These are phyloP conservation scores for Acleris emargana DNA, from an alignment of 2,888 invertebrate species.

Conservation along the genomic window DNA sequence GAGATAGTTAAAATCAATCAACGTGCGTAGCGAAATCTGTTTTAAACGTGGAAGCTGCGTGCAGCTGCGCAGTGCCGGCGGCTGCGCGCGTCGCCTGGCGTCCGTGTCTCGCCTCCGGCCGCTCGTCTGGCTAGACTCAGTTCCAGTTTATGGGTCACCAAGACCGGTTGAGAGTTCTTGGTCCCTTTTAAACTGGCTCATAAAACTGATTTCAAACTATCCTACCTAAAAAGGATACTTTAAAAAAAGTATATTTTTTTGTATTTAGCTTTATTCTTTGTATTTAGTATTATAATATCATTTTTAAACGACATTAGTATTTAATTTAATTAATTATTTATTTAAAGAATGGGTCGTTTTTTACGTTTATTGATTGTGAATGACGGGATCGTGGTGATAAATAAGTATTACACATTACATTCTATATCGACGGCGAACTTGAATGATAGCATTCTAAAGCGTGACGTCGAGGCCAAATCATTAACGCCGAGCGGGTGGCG, in stretches of 20 bases:
- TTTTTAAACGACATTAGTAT: too few relatives aligned
- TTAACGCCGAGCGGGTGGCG: slow-evolving; percentile 11
- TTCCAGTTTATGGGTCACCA: slow-evolving; percentile 37
- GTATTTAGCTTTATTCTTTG: too few relatives aligned
- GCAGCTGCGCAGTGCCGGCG: slow-evolving; percentile 36
- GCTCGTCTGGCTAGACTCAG: slow-evolving; percentile 18
- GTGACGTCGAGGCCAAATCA: slow-evolving; percentile 29
- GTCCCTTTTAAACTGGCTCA: slow-evolving; percentile 36
- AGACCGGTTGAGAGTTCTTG: slow-evolving; percentile 36
- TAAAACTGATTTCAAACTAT: slow-evolving; percentile 13
- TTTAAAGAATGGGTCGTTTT: background rate
- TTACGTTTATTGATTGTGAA: slow-evolving; percentile 31
- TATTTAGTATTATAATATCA: too few relatives aligned
- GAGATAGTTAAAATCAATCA: slow-evolving; percentile 29
- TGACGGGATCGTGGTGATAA: slow-evolving; percentile 3
- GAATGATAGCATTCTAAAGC: slow-evolving; percentile 51
- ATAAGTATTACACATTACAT: slow-evolving; percentile 40
- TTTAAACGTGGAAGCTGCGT: slow-evolving; percentile 30
- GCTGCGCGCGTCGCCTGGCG: slow-evolving; percentile 7
- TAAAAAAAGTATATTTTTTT: background rate
- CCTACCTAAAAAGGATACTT: slow-evolving; percentile 3
- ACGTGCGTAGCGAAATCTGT: slow-evolving; percentile 31
- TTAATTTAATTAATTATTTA: too few relatives aligned
- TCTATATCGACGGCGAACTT: slow-evolving; percentile 55
- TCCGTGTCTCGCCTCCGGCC: slow-evolving; percentile 11